These are phyloP conservation scores for Asobara japonica DNA, from an alignment of 1,140 invertebrate species.

Conservation along the genomic window DNA sequence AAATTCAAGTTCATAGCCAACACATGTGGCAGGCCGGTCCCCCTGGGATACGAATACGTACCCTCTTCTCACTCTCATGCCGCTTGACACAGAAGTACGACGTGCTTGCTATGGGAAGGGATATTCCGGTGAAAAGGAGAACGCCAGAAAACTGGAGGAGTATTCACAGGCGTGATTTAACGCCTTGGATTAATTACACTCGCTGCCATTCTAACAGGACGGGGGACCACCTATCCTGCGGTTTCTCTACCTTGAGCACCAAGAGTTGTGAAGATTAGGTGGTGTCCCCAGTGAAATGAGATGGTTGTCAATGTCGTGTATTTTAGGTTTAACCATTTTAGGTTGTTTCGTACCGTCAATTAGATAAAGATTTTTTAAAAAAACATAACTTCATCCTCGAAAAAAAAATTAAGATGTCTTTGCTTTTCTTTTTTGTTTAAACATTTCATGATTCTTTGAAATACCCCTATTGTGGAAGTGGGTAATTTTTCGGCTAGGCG, in stretches of 20 bases:
- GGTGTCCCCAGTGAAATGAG: background rate
- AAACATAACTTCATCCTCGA: too few species aligned
- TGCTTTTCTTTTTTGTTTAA: too few species aligned
- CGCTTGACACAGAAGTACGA: background rate
- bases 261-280: slow-evolving; percentile 13
- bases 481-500: too few species aligned
- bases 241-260: slow-evolving; percentile 37
- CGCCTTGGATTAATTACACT: slow-evolving; percentile 62
- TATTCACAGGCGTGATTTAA: slow-evolving; percentile 58
- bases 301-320: background rate
- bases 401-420: too few species aligned
- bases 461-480: too few species aligned
- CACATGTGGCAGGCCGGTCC: slow-evolving; percentile 39
- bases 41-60: slow-evolving; percentile 38
- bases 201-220: slow-evolving; percentile 18
- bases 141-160: slow-evolving; percentile 47
- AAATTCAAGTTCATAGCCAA: slow-evolving; percentile 42
- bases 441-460: too few species aligned
- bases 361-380: too few species aligned
- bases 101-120: background rate
- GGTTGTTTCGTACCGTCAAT: too few species aligned
- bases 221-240: slow-evolving; percentile 40
- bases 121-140: slow-evolving; percentile 33
- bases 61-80: slow-evolving; percentile 22
- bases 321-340: background rate